phyloP scores from a whole-genome alignment of 2,797 vertebrate species.

The Hydrophis major region DNA sequence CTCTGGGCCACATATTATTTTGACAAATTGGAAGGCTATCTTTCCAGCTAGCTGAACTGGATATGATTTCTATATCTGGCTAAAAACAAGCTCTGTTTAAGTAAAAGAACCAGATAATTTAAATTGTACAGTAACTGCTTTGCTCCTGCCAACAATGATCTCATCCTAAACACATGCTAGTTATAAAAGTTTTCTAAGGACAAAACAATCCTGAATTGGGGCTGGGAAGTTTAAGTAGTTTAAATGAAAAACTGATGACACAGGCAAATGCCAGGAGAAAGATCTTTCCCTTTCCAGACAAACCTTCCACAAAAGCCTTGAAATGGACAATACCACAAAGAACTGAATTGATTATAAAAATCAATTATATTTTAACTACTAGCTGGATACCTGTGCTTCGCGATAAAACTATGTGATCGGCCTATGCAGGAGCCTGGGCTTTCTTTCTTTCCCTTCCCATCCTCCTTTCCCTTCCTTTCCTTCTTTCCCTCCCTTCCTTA shows the following conservation, averaged over 20 bases:
- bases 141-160: conserved; percentile 60
- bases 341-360: not conserved
- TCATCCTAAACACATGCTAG: conserved; percentile 51
- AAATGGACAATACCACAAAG: not conserved
- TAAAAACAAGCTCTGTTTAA: conserved; percentile 48
- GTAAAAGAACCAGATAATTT: conserved; percentile 52
- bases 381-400: too few relatives aligned
- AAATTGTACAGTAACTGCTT: conserved; percentile 52
- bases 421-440: too few relatives aligned
- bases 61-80: conserved; percentile 63
- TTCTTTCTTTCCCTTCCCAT: too few relatives aligned
- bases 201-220: conserved; percentile 51
- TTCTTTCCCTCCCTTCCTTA: too few relatives aligned
- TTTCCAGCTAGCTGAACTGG: conserved; percentile 59
- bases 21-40: conserved; percentile 61
- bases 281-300: not conserved
- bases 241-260: conserved; percentile 37
- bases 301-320: not conserved
- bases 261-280: not conserved
- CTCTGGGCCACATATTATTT: conserved; percentile 58
- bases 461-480: too few relatives aligned
- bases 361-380: not conserved
- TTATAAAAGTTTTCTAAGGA: conserved; percentile 55
- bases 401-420: too few relatives aligned
- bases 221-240: conserved; percentile 50